A percentile compares a stretch with the other conserved stretches of the same genome.
phyloP scores from a whole-genome alignment of 2,888 invertebrate species.

The Caenorhabditis macrosperma region DNA sequence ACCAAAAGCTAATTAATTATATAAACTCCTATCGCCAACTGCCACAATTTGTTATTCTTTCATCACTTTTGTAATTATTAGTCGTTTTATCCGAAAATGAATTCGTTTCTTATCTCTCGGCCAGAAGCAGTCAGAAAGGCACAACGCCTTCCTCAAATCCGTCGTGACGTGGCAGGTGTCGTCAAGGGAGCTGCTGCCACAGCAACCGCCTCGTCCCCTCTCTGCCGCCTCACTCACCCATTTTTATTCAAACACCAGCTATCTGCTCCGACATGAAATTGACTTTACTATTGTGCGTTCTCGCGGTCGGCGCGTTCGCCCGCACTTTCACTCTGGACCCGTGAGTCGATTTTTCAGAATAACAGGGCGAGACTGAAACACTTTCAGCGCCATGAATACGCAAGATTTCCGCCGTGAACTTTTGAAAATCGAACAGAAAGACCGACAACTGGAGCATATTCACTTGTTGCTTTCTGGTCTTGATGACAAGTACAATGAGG shows the following conservation, averaged over 20 bases:
- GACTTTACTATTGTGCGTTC: neutral
- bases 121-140: neutral
- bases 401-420: neutral
- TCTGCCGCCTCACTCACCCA: neutral
- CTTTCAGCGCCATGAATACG: neutral
- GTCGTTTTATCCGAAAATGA: conserved; percentile 32
- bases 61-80: conserved; percentile 34
- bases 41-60: conserved; percentile 29
- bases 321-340: neutral
- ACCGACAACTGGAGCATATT: neutral
- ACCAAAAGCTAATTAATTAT: conserved; percentile 15
- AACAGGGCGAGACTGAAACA: neutral
- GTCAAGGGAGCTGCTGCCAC: conserved; percentile 5
- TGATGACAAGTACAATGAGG: neutral
- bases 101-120: neutral
- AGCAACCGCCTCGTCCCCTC: neutral
- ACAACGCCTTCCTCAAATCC: neutral
- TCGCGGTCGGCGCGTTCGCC: neutral
- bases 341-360: neutral
- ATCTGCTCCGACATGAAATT: neutral
- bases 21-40: neutral
- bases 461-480: neutral
- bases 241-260: neutral
- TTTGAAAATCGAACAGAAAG: neutral
- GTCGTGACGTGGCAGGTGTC: conserved; percentile 11